Percentiles rank a stretch among this genome's conserved stretches.
phyloP scores from a whole-genome alignment of 2,113 vertebrate genomes.

The Corvus hawaiiensis region DNA sequence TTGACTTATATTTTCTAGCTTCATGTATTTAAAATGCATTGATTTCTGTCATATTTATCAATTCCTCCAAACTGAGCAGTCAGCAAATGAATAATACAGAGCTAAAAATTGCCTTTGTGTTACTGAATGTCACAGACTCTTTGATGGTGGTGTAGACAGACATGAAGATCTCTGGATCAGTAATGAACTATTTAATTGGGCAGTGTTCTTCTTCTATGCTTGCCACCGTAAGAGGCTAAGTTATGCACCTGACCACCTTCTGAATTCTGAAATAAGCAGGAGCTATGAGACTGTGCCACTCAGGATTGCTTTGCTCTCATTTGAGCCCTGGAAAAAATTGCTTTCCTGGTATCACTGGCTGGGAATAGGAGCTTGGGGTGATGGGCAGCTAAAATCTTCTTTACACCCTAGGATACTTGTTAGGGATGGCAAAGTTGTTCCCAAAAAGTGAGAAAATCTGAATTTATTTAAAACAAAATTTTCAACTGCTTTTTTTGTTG shows the following conservation, averaged over 20 bases:
- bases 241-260: background rate
- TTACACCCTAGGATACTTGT: background rate
- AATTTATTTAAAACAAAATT: background rate
- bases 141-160: background rate
- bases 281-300: background rate
- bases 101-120: background rate
- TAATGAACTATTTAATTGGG: background rate
- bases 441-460: background rate
- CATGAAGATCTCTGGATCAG: background rate
- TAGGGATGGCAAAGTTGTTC: background rate
- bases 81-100: background rate
- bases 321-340: background rate
- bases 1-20: background rate
- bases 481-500: background rate
- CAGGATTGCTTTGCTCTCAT: background rate
- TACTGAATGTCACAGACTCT: background rate
- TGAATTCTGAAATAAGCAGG: background rate
- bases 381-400: background rate
- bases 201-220: background rate
- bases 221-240: background rate
- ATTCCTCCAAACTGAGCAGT: background rate
- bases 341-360: background rate
- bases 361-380: background rate
- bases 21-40: background rate
- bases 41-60: background rate